phyloP scores from a whole-genome alignment of 1,140 invertebrate genomes.

The Uloborus diversus region DNA sequence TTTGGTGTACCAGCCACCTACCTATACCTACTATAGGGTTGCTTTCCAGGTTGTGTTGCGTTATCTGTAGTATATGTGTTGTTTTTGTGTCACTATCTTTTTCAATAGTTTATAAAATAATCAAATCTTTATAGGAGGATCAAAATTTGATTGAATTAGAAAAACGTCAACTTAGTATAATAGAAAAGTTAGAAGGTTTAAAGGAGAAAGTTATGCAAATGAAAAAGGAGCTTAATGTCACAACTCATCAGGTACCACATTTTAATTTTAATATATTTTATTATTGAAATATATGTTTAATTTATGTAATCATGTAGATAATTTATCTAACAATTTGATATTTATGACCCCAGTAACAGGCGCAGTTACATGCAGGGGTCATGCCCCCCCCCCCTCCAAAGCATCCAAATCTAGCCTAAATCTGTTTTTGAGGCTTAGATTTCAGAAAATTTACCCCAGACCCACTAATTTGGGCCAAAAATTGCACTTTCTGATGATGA shows the following conservation, averaged over 20 bases:
- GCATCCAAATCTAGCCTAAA: not conserved
- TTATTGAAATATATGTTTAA: not conserved
- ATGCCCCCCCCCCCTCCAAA: not conserved
- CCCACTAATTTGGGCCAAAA: no score
- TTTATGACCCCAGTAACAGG: no score
- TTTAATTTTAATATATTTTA: not conserved
- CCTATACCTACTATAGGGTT: no score
- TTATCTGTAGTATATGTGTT: no score
- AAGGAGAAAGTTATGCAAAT: constrained; percentile 39
- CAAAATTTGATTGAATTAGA: constrained; percentile 26
- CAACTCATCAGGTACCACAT: not conserved
- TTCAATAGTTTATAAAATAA: no score
- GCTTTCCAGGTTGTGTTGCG: no score
- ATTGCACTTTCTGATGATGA: no score
- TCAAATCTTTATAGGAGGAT: no score
- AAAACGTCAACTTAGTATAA: constrained; percentile 29
- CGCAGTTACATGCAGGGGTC: no score
- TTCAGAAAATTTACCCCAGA: no score
- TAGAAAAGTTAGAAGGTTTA: constrained; percentile 39
- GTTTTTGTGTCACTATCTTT: no score
- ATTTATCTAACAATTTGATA: not conserved
- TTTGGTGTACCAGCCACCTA: no score
- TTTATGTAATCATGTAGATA: not conserved
- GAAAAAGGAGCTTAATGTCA: constrained; percentile 1
- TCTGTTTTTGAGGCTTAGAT: not conserved